These are phyloP conservation scores for Dallia pectoralis DNA, from an alignment of 2,797 vertebrate species.

Conservation along the genomic window DNA sequence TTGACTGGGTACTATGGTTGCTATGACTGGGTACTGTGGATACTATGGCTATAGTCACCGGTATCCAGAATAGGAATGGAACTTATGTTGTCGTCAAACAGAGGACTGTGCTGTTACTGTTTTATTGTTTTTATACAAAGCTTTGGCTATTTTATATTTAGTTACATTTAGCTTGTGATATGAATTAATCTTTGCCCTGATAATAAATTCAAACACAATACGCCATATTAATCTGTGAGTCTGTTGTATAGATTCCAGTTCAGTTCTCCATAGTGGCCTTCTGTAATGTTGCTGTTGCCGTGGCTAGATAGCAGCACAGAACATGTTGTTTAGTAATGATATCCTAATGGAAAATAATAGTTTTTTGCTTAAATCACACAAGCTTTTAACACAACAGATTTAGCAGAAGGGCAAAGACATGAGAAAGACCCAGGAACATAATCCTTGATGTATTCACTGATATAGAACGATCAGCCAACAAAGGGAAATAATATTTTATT, in stretches of 20 bases:
- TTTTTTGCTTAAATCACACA: not conserved
- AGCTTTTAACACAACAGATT: not conserved
- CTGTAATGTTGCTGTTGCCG: not conserved
- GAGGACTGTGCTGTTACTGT: not conserved
- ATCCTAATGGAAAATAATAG: not conserved
- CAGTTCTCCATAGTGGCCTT: not conserved
- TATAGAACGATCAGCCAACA: conserved; percentile 41
- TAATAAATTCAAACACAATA: not conserved
- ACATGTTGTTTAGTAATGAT: not conserved
- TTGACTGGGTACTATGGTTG: too few species aligned
- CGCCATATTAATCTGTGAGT: not conserved
- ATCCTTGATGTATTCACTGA: conserved; percentile 3
- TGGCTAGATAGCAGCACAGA: not conserved
- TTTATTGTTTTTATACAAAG: not conserved
- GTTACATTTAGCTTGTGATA: not conserved
- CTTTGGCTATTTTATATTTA: not conserved
- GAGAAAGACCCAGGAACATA: conserved; percentile 15
- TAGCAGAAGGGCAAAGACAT: not conserved
- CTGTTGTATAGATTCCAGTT: not conserved
- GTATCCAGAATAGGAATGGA: not conserved
- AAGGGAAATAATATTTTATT: conserved; percentile 37
- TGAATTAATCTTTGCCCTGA: not conserved
- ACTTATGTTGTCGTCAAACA: not conserved
- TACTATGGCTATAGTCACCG: not conserved
- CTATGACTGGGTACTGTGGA: too few species aligned